Evolutionary conservation across 2,113 vertebrate species (phyloP), one percentile per base, ranked within the genome.

Genomic region (Poeciliopsis prolifica): DNA sequence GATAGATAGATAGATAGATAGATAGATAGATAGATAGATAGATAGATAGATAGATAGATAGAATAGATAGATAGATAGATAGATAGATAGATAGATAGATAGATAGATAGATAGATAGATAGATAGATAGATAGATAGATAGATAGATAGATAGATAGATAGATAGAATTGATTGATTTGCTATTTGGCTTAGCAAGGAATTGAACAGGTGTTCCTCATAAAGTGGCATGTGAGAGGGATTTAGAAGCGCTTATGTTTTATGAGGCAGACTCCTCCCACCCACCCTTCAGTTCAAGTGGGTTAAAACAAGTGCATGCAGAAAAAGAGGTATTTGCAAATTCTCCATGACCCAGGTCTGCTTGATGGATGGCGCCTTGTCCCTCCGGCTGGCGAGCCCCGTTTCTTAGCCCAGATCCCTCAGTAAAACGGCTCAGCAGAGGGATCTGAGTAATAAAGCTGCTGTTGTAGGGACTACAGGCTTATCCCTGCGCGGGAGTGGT

Each of bases 401-500:
- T 80, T 73, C 67, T 73, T 81, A 72, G 75, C 64, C 79, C 6
- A 17, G 70, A 82, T 86, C 77, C 51, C 80, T 79, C 78, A 78
- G 85, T 87, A 83, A 51, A 83, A 78, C 63, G 74, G 86, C 86
- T 90, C 86, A 61, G 51, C 77, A 82, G 79, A 82, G 82, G 40
- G 69, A 85, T 84, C 83, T 84, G 86, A 84, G 88, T 84, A 79
- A 90, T 89, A 84, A 84, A 83, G 85, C 86, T 90, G 83, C 81
- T 82, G 79, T 78, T 86, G 83, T 82, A 31, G 60, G 65, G 80
- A 78, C 12, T 42, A 68, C 33, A 26, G 22, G 58, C 79, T 84
- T 81, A 83, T 78, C 74, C 72, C 76, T 61, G 77, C 22, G 1
- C 74, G 65, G 60, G 75, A 85, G 70, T 61, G 81, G 74, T 69